phyloP scores from a whole-genome alignment of 2,888 invertebrate genomes.

The Lasioglossum lativentre region DNA sequence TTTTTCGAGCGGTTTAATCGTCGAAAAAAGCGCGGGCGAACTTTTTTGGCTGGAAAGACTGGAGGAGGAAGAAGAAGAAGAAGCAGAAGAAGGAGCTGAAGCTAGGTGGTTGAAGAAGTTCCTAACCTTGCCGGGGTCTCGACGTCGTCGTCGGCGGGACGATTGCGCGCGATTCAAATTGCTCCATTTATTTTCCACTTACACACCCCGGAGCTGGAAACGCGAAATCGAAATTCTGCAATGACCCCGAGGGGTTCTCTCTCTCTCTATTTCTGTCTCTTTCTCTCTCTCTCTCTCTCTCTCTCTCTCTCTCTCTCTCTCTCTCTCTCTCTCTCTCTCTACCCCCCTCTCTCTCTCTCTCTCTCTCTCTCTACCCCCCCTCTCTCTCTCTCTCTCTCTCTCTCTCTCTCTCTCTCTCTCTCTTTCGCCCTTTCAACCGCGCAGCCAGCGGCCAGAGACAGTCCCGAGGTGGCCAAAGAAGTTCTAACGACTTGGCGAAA shows the following conservation, averaged over 20 bases:
- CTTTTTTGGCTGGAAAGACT: conserved; percentile 2
- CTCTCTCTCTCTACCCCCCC: not conserved
- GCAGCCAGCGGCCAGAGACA: not conserved
- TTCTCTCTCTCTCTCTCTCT: not conserved
- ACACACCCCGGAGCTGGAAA: conserved; percentile 16
- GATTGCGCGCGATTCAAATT: conserved; percentile 46
- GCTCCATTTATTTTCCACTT: conserved; percentile 50
- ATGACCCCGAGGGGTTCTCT: conserved; percentile 20
- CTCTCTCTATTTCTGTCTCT: too few relatives aligned
- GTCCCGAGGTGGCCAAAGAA: conserved; percentile 56
- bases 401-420: not conserved
- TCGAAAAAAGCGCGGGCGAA: conserved; percentile 23
- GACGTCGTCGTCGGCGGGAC: not conserved
- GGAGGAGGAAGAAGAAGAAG: not conserved
- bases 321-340: not conserved
- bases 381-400: not conserved
- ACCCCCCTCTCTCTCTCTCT: not conserved
- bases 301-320: not conserved
- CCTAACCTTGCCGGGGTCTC: conserved; percentile 33
- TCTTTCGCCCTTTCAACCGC: not conserved
- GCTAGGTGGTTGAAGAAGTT: conserved; percentile 10
- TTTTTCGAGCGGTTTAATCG: conserved; percentile 29
- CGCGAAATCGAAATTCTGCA: conserved; percentile 54
- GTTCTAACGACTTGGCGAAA: conserved; percentile 62
- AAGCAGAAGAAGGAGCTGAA: not conserved